Conservation (phyloP, 2,113 vertebrate genomes). For the Motacilla tschutschensis region DNA sequence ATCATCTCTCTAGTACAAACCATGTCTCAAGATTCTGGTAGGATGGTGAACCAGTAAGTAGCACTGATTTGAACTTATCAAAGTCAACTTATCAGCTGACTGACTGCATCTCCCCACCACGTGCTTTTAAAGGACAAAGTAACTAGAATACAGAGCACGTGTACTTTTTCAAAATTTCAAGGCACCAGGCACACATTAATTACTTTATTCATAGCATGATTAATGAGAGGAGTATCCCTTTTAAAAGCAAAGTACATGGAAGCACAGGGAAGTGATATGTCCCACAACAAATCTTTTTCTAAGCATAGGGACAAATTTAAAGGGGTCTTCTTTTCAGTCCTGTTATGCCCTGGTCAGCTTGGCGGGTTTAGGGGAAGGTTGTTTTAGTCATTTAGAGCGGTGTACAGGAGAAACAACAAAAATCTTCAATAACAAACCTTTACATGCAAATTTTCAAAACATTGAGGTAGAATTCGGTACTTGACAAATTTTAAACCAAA, state of each 20-base stretch:
- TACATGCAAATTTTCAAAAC: not conserved
- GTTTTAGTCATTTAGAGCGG: not conserved
- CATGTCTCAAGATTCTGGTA: not conserved
- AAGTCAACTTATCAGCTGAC: not conserved
- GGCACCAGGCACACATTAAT: not conserved
- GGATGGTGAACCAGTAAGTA: not conserved
- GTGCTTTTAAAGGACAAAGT: not conserved
- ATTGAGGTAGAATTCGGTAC: not conserved
- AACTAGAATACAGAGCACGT: not conserved
- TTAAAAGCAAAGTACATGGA: not conserved
- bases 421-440: not conserved
- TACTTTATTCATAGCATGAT: not conserved
- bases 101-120: not conserved
- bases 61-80: not conserved
- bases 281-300: not conserved
- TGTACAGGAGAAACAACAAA: not conserved
- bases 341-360: not conserved
- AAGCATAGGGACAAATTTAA: not conserved
- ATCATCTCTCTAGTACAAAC: not conserved
- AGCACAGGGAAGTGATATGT: not conserved
- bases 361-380: not conserved
- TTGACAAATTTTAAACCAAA: not conserved
- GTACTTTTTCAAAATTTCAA: not conserved
- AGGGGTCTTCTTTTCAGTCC: not conserved
- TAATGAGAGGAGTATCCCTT: not conserved